Evolutionary conservation across 2,113 vertebrate genomes (phyloP), one percentile per base, ranked within the genome.

Genomic region (Channa argus): DNA sequence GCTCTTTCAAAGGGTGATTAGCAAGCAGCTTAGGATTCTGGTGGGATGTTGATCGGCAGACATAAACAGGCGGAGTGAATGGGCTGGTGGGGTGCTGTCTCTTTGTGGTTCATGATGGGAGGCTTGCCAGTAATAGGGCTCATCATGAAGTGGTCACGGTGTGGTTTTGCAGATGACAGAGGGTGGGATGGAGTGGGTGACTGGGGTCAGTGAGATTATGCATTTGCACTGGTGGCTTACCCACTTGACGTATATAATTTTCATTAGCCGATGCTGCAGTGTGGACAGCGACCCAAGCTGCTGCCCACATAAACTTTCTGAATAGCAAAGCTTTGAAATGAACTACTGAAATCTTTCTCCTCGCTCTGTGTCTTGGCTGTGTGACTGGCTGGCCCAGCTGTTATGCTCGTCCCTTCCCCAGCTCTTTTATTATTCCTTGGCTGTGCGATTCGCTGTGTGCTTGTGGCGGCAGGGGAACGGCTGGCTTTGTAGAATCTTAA

Each of bases 401-500:
- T 86, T 75, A 56, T 4, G 12, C 67, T 69, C 71, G 61, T 71
- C 77, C 82, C 71, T 67, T 61, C 79, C 65, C 62, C 77, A 9
- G 76, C 77, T 87, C 81, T 74, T 87, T 88, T 88, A 85, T 85
- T 89, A 91, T 90, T 92, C 90, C 84, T 80, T 6, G 74, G 63
- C 79, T 63, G 86, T 87, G 70, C 80, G 87, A 86, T 72, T 81
- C 52, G 80, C 78, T 77, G 72, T 85, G 83, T 76, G 86, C 83
- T 80, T 43, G 79, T 80, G 82, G 83, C 80, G 51, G 80, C 84
- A 52, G 88, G 84, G 84, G 79, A 91, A 67, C 81, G 87, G 89
- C 87, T 79, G 88, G 83, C 89, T 89, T 89, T 88, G 84, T 85
- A 88, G 90, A 92, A 93, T 91, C 78, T 88, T 90, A 91, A 93